phyloP scores from a whole-genome alignment of 2,113 vertebrate genomes.

The Nerophis lumbriciformis region DNA sequence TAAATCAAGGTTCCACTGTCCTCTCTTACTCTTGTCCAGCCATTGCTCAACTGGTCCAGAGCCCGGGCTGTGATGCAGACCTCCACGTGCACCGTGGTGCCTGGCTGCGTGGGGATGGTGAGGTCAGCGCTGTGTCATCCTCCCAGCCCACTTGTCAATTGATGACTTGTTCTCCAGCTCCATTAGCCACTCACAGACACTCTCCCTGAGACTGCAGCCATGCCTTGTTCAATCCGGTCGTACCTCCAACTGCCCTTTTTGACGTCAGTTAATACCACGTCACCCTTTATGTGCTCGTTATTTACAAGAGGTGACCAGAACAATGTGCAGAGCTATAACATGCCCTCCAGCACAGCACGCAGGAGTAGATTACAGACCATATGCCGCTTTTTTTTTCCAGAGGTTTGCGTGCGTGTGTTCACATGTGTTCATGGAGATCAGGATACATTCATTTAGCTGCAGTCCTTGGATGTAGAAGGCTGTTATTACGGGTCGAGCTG shows the following conservation, averaged over 20 bases:
- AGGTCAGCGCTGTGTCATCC: constrained; percentile 46
- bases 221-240: background rate
- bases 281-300: background rate
- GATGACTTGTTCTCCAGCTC: constrained; percentile 34
- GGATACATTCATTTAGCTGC: constrained; percentile 30
- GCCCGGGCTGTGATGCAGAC: background rate
- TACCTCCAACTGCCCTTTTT: background rate
- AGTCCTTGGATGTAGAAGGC: constrained; percentile 22
- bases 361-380: constrained; percentile 13
- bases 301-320: background rate
- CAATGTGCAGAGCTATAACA: background rate
- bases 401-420: constrained; percentile 40
- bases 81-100: constrained; percentile 6
- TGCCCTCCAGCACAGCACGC: constrained; percentile 1
- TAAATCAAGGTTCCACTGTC: no score
- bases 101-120: constrained; percentile 29
- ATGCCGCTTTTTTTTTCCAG: constrained; percentile 6
- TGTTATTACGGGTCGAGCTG: constrained; percentile 38
- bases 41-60: no score
- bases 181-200: constrained; percentile 10
- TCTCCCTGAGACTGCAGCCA: background rate
- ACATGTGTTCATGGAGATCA: constrained; percentile 15
- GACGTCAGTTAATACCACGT: background rate
- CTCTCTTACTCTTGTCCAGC: no score
- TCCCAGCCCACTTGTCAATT: constrained; percentile 32